Percentiles rank a stretch among this genome's conserved stretches.
These are phyloP conservation scores for Aix galericulata DNA, from an alignment of 2,113 vertebrate genomes.

Conservation along the genomic window DNA sequence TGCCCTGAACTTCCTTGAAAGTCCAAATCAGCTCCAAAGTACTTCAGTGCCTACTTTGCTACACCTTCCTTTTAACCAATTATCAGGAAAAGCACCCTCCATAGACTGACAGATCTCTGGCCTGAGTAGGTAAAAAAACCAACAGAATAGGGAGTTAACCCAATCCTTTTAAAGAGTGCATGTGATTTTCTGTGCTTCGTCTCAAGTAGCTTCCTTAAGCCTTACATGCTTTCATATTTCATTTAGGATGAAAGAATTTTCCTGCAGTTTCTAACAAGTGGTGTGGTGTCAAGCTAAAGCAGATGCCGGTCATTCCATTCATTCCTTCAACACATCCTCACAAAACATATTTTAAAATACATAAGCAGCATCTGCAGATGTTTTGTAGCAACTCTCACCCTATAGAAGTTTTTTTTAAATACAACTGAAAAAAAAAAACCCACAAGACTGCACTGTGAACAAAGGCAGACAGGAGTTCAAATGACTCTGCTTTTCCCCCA, in stretches of 20 bases:
- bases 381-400: background rate
- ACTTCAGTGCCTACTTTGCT: background rate
- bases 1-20: conserved; percentile 37
- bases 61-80: background rate
- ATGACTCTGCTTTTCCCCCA: background rate
- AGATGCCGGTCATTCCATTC: conserved; percentile 26
- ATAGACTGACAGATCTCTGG: background rate
- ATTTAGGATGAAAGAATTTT: background rate
- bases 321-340: conserved; percentile 39
- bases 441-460: background rate
- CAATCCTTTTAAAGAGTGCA: background rate
- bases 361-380: background rate
- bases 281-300: background rate
- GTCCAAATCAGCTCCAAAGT: conserved; percentile 5
- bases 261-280: background rate
- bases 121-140: background rate
- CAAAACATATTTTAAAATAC: background rate
- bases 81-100: background rate
- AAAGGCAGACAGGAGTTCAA: background rate
- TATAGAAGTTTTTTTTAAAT: background rate
- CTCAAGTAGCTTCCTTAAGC: background rate
- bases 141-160: background rate
- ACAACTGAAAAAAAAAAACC: background rate
- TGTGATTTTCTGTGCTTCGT: background rate
- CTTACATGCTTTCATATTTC: background rate